Evolutionary conservation across 2,797 vertebrate genomes (phyloP).

Genomic region (Neostethus bicornis): DNA sequence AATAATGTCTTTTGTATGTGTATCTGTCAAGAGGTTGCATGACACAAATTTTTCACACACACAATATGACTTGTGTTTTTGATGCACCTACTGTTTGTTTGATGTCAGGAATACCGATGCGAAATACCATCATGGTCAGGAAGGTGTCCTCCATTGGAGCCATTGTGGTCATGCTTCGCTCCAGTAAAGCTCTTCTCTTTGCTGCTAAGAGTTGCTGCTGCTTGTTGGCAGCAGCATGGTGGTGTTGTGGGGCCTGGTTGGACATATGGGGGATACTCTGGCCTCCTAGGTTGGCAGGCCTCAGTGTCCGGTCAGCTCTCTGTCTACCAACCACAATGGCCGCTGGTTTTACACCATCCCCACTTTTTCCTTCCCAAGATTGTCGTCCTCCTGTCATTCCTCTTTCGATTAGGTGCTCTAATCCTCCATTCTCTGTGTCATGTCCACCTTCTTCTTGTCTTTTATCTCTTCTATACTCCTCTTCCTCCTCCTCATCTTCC

Average conservation of each 20-base stretch:
- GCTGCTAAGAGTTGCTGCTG: conserved; percentile 50
- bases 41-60: background rate
- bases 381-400: conserved; percentile 71
- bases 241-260: conserved; percentile 68
- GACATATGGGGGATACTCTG: conserved; percentile 62
- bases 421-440: conserved; percentile 69
- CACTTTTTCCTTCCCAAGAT: conserved; percentile 72
- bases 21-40: background rate
- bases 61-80: background rate
- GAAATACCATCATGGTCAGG: conserved; percentile 91
- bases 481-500: conserved; percentile 84
- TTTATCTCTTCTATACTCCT: conserved; percentile 82
- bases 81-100: conserved; percentile 89
- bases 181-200: conserved; percentile 82
- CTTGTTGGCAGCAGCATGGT: conserved; percentile 64
- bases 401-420: conserved; percentile 65
- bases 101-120: conserved; percentile 93
- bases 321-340: conserved; percentile 81
- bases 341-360: conserved; percentile 75
- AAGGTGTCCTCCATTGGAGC: conserved; percentile 84
- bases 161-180: conserved; percentile 87
- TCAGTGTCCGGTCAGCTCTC: conserved; percentile 73
- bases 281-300: conserved; percentile 71
- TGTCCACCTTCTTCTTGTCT: conserved; percentile 57
- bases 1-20: background rate